These are phyloP conservation scores for Vulpes vulpes DNA, from an alignment of 2,113 vertebrate genomes.

Conservation along the genomic window DNA sequence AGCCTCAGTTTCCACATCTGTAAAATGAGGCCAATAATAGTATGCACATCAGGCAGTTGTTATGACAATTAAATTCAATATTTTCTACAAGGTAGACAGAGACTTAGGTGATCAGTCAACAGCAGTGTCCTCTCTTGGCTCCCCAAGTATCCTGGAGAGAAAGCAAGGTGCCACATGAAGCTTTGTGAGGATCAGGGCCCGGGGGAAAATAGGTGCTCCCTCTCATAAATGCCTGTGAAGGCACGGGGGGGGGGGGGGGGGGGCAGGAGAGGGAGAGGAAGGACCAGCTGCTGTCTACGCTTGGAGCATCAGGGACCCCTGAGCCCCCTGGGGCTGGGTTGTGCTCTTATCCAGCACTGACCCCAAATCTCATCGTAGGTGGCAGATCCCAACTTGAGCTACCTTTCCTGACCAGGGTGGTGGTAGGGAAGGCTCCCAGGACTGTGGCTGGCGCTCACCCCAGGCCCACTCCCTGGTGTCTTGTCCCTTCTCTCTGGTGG, in stretches of 20 bases:
- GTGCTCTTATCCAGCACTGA: neutral
- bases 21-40: neutral
- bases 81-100: neutral
- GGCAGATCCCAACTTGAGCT: neutral
- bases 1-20: neutral
- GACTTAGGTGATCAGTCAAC: neutral
- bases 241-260: neutral
- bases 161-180: rapidly evolving
- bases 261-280: neutral
- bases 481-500: neutral
- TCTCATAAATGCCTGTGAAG: neutral
- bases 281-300: neutral
- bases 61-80: neutral
- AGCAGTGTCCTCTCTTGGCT: neutral
- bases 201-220: rapidly evolving
- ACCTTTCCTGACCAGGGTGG: neutral
- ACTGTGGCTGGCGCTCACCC: neutral
- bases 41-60: neutral
- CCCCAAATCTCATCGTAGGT: neutral
- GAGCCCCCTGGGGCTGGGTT: neutral
- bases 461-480: neutral
- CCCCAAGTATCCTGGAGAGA: too few species aligned
- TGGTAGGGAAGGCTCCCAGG: neutral
- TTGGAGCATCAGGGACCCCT: neutral
- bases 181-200: too few species aligned